Evolutionary conservation across 2,797 vertebrate genomes (phyloP).

Genomic region (Spinibarbus caldwelli): DNA sequence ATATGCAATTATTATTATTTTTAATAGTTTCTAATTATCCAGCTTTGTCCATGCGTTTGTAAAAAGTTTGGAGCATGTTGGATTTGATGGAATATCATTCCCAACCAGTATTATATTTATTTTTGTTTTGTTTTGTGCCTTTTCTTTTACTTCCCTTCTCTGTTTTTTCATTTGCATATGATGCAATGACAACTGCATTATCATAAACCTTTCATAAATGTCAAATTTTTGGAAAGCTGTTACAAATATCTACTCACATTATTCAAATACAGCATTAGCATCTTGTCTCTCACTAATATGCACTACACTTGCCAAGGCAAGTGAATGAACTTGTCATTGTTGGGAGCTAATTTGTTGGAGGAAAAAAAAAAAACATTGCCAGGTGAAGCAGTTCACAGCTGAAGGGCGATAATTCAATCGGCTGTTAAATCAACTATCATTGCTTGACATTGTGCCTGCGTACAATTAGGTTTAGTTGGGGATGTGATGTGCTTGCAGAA

Average conservation of each 20-base stretch:
- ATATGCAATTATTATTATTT: neutral
- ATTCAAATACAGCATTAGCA: constrained; percentile 53
- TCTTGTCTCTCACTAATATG: constrained; percentile 48
- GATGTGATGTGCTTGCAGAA: constrained; percentile 59
- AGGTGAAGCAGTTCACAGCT: constrained; percentile 56
- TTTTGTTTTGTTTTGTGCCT: constrained; percentile 10
- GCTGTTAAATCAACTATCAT: constrained; percentile 61
- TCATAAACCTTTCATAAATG: constrained; percentile 49
- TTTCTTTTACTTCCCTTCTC: constrained; percentile 14
- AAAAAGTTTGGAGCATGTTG: neutral
- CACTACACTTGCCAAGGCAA: constrained; percentile 30
- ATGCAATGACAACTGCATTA: constrained; percentile 49
- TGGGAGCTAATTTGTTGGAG: constrained; percentile 58
- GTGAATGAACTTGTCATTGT: constrained; percentile 59
- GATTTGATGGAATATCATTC: neutral
- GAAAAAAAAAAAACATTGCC: constrained; percentile 35
- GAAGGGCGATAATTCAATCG: constrained; percentile 60
- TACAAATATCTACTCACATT: constrained; percentile 60
- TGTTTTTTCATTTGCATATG: constrained; percentile 29
- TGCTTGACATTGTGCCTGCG: constrained; percentile 54
- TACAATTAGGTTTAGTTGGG: constrained; percentile 56
- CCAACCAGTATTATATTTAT: constrained; percentile 11
- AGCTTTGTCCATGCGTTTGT: neutral
- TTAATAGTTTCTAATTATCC: neutral
- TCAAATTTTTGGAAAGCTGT: constrained; percentile 45